These are phyloP conservation scores for Eupithecia inturbata DNA, from an alignment of 2,888 invertebrate species.

Conservation along the genomic window DNA sequence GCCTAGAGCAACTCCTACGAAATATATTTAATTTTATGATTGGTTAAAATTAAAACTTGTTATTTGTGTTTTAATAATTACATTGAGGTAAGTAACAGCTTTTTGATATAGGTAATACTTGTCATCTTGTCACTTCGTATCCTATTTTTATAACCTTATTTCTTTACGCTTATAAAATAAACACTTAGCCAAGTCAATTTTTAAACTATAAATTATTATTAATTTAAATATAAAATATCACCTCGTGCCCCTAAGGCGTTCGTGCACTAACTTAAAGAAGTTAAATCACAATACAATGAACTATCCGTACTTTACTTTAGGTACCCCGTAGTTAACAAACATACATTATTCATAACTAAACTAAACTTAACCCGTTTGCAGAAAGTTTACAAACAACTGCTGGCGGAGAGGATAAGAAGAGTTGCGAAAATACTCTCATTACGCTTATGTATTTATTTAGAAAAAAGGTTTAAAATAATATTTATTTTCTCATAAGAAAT, in stretches of 20 bases:
- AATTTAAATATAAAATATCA: too few relatives aligned
- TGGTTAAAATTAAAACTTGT: background rate
- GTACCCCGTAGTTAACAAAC: slow-evolving; percentile 29
- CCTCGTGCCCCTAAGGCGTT: background rate
- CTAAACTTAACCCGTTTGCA: slow-evolving; percentile 32
- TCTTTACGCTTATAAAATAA: too few relatives aligned
- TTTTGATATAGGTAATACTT: background rate
- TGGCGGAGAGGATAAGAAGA: background rate
- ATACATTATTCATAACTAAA: slow-evolving; percentile 36
- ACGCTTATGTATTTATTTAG: slow-evolving; percentile 1
- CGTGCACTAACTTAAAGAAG: background rate
- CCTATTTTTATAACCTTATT: too few relatives aligned
- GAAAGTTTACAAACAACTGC: slow-evolving; percentile 12
- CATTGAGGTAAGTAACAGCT: background rate
- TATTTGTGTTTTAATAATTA: background rate
- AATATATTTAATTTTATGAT: too few relatives aligned
- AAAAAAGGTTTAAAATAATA: too few relatives aligned
- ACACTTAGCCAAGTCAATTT: too few relatives aligned
- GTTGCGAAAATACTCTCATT: background rate
- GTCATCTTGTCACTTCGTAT: background rate
- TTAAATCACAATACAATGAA: slow-evolving; percentile 16
- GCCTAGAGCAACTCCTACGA: background rate
- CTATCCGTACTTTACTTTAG: slow-evolving; percentile 19
- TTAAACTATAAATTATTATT: too few relatives aligned
- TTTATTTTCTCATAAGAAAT: too few relatives aligned